Percentiles rank a stretch among this genome's conserved stretches.
phyloP scores from a whole-genome alignment of 2,888 invertebrate genomes.

The Dorcus hopei region DNA sequence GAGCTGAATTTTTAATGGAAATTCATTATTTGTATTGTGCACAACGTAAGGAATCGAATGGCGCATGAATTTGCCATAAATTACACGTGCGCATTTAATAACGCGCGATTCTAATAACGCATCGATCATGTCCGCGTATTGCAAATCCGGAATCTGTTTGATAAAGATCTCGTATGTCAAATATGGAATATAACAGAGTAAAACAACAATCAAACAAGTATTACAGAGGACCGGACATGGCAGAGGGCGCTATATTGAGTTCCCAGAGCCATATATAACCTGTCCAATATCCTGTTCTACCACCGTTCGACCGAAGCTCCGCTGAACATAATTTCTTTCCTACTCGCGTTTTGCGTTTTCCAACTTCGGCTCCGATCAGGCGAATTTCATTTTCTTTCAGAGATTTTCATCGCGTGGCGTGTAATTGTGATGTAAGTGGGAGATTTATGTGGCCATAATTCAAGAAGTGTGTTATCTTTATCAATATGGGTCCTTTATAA shows the following conservation, averaged over 20 bases:
- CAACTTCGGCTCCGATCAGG: background rate
- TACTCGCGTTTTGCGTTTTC: constrained; percentile 13
- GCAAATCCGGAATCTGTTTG: constrained; percentile 19
- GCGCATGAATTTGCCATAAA: no score
- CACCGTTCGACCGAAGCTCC: constrained; percentile 33
- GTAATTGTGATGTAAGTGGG: constrained; percentile 12
- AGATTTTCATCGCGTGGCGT: background rate
- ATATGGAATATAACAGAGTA: constrained; percentile 33
- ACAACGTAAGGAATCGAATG: no score
- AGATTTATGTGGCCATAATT: constrained; percentile 13
- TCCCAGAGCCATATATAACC: constrained; percentile 37
- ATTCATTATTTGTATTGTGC: no score
- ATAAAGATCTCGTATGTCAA: constrained; percentile 34
- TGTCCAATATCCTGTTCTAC: constrained; percentile 38
- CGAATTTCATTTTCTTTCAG: background rate
- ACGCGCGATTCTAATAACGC: constrained; percentile 20
- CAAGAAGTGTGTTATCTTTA: constrained; percentile 14
- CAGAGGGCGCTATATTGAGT: constrained; percentile 36
- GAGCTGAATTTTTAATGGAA: no score
- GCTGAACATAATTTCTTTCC: constrained; percentile 37
- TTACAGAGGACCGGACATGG: constrained; percentile 35
- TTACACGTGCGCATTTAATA: constrained; percentile 3
- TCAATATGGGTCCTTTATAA: constrained; percentile 11
- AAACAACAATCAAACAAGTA: constrained; percentile 39
- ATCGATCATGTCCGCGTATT: constrained; percentile 19